phyloP scores from a whole-genome alignment of 2,888 invertebrate species.

The Psylliodes chrysocephalus region DNA sequence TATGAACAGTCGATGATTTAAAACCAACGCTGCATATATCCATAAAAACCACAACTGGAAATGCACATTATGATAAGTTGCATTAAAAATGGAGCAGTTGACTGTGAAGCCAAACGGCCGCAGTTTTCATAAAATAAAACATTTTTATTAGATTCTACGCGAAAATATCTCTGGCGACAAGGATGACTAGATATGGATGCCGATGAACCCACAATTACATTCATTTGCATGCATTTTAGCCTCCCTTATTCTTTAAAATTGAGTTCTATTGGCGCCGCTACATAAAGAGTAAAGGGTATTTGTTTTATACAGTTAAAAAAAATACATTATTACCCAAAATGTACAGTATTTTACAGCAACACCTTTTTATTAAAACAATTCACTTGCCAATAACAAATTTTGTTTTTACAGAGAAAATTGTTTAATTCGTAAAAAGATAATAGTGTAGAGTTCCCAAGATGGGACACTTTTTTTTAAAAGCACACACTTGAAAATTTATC shows the following conservation, averaged over 20 bases:
- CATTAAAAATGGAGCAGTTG: slow-evolving; percentile 26
- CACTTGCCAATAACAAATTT: no score
- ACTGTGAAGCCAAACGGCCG: slow-evolving; percentile 27
- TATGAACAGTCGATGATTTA: neutral
- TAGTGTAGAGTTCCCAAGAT: no score
- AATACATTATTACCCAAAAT: no score
- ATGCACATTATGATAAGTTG: slow-evolving; percentile 29
- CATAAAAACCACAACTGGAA: slow-evolving; percentile 15
- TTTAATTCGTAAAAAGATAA: neutral
- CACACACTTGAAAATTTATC: no score
- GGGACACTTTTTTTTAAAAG: no score
- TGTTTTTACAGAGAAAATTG: neutral
- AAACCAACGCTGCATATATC: neutral
- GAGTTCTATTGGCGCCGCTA: neutral
- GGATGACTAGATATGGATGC: slow-evolving; percentile 21
- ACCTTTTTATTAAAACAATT: neutral
- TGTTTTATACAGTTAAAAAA: no score
- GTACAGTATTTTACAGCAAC: no score
- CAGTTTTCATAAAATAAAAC: slow-evolving; percentile 37
- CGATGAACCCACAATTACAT: slow-evolving; percentile 34
- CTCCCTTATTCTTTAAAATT: slow-evolving; percentile 10
- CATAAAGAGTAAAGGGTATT: neutral
- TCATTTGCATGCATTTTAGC: slow-evolving; percentile 35
- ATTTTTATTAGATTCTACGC: slow-evolving; percentile 30
- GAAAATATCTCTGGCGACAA: slow-evolving; percentile 28